Evolutionary conservation across 1,140 invertebrate species (phyloP).

Genomic region (Lepidurus arcticus): DNA sequence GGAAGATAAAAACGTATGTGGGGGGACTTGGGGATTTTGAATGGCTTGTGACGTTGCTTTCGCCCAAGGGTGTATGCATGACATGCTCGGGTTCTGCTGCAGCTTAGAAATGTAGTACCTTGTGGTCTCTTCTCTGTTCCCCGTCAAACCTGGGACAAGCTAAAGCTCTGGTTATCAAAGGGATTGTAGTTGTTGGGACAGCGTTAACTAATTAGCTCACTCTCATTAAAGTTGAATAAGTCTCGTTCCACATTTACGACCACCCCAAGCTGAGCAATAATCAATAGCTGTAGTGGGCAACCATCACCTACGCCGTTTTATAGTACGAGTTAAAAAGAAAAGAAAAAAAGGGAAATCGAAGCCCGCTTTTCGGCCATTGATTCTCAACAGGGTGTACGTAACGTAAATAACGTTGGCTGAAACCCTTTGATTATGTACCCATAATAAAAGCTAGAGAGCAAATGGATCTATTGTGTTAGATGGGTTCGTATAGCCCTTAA

Average conservation of each 20-base stretch:
- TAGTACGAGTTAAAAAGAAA: background rate
- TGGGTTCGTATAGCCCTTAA: background rate
- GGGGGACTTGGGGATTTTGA: no score
- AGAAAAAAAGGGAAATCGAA: background rate
- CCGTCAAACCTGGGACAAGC: no score
- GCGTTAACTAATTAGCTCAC: background rate
- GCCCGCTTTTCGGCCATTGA: background rate
- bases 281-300: background rate
- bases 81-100: no score
- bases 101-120: no score
- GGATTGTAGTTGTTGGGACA: background rate
- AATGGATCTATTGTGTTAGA: background rate
- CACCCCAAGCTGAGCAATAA: background rate
- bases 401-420: background rate
- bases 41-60: no score
- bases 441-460: slow-evolving; percentile 2
- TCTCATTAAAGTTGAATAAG: background rate
- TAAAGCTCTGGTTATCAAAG: no score
- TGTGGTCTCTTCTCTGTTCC: no score
- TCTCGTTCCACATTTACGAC: background rate
- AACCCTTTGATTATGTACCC: background rate
- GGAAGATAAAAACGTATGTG: no score
- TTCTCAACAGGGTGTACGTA: background rate
- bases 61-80: no score
- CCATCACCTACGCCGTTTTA: background rate